These are phyloP conservation scores for Brenthis ino DNA, from an alignment of 2,888 invertebrate species.

Conservation along the genomic window DNA sequence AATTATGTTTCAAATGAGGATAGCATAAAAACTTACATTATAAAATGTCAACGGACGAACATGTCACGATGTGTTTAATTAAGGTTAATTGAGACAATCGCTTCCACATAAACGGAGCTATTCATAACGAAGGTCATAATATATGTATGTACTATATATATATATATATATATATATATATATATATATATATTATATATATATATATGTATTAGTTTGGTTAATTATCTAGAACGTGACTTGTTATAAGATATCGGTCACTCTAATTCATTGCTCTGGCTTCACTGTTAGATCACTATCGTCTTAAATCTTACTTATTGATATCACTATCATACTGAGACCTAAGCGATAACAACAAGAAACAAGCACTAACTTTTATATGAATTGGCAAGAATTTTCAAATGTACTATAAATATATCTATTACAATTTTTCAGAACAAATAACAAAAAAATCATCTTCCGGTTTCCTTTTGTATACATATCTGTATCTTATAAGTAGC, in stretches of 20 bases:
- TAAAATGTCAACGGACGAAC: constrained; percentile 51
- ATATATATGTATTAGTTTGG: constrained; percentile 1
- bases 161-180: not conserved
- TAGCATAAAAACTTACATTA: not conserved
- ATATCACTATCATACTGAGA: too few species aligned
- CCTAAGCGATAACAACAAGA: too few species aligned
- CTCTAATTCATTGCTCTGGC: not conserved
- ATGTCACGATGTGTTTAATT: constrained; percentile 54
- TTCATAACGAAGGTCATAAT: constrained; percentile 17
- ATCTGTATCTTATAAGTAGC: not conserved
- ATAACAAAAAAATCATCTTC: too few species aligned
- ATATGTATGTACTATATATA: not conserved
- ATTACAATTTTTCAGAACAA: too few species aligned
- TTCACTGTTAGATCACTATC: too few species aligned
- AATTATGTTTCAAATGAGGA: too few species aligned
- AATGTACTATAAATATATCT: too few species aligned
- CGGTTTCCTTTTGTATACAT: not conserved
- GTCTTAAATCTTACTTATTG: too few species aligned
- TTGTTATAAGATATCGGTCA: not conserved
- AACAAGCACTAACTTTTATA: too few species aligned
- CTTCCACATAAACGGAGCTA: constrained; percentile 37
- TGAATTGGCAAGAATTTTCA: too few species aligned
- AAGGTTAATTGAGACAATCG: constrained; percentile 55
- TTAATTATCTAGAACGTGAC: constrained; percentile 22
- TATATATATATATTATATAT: not conserved